Evolutionary conservation across 2,888 invertebrate species (phyloP).

Genomic region (Deroplatys truncata): DNA sequence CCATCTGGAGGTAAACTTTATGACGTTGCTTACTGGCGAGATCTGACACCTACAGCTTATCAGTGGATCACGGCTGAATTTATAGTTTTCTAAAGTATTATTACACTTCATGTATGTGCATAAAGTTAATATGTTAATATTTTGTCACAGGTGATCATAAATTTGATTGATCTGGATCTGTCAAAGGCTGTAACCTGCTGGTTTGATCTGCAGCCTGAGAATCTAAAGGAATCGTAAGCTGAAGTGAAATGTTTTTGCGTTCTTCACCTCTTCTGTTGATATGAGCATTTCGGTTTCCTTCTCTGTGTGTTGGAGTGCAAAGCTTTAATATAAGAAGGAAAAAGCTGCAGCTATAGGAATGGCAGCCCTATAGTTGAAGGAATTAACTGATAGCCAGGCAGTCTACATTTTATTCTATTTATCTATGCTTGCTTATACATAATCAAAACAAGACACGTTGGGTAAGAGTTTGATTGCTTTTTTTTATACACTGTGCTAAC

Average conservation of each 20-base stretch:
- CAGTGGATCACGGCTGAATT: too few relatives aligned
- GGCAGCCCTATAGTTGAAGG: neutral
- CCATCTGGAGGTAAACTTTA: too few relatives aligned
- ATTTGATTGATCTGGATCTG: constrained; percentile 62
- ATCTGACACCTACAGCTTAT: too few relatives aligned
- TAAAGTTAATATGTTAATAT: neutral
- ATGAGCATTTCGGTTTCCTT: neutral
- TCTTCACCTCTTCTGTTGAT: neutral
- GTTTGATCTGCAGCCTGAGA: constrained; percentile 65
- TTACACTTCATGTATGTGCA: too few relatives aligned
- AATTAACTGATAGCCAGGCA: neutral
- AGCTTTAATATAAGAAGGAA: neutral
- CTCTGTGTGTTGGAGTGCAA: neutral
- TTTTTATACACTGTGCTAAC: too few relatives aligned
- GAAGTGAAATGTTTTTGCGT: neutral
- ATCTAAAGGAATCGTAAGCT: constrained; percentile 25
- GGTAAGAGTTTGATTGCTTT: neutral
- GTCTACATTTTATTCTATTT: neutral
- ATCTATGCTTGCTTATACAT: neutral
- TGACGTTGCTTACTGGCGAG: too few relatives aligned
- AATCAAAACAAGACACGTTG: neutral
- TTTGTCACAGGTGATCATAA: constrained; percentile 54
- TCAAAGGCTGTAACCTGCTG: constrained; percentile 66
- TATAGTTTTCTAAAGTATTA: too few relatives aligned
- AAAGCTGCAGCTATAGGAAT: neutral